A percentile compares a stretch with the other conserved stretches of the same genome.
These are phyloP conservation scores for Nyctereutes procyonoides DNA, from an alignment of 2,113 vertebrate genomes.

Conservation along the genomic window DNA sequence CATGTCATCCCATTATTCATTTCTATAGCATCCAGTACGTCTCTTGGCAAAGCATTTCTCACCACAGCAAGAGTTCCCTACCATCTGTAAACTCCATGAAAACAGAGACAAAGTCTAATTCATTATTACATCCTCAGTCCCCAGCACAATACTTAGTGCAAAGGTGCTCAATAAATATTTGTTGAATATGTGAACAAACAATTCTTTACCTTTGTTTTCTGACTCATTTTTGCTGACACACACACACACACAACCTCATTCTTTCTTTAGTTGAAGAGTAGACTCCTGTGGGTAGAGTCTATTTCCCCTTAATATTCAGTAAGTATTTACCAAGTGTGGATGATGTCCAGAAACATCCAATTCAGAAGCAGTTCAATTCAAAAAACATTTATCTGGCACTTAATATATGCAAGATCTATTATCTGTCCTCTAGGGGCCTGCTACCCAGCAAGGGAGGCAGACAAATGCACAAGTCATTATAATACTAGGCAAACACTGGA, in stretches of 20 bases:
- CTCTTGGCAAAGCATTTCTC: background rate
- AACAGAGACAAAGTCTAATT: background rate
- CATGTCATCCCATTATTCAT: background rate
- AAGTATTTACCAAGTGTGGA: conserved; percentile 75
- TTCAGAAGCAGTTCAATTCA: conserved; percentile 76
- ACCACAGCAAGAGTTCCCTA: background rate
- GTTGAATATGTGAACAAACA: background rate
- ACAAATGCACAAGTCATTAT: conserved; percentile 74
- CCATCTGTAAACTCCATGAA: background rate
- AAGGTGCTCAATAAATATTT: conserved; percentile 46
- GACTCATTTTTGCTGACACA: background rate
- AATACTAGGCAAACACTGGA: conserved; percentile 58
- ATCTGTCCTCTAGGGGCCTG: conserved; percentile 68
- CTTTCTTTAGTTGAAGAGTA: conserved; percentile 32
- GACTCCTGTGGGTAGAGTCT: conserved; percentile 66
- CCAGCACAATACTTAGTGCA: background rate
- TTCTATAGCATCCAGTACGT: background rate
- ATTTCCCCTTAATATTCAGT: conserved; percentile 76
- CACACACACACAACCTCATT: background rate
- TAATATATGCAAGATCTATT: conserved; percentile 77
- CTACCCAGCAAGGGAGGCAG: conserved; percentile 59
- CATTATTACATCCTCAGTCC: background rate
- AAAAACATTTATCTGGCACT: conserved; percentile 77
- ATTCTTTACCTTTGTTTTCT: conserved; percentile 44
- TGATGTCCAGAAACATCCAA: conserved; percentile 77